Base-by-base conservation (phyloP, 92 coral and sea anemone species). In the Siderastrea radians region DNA sequence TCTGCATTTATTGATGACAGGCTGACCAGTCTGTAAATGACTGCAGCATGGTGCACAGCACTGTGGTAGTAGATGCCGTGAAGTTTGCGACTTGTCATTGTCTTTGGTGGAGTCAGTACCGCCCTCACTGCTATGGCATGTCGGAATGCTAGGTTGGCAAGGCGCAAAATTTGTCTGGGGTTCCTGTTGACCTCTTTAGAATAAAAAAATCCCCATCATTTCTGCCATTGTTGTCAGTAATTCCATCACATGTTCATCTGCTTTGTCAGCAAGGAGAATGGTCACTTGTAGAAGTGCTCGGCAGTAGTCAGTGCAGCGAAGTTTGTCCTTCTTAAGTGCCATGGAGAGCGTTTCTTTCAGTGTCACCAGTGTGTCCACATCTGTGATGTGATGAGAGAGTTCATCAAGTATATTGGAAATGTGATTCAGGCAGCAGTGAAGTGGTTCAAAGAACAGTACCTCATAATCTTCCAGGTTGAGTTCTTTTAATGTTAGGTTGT, bases 381-480 rank as follows among this genome's bases (percentile, higher is more conserved):
- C 38, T 26, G 38, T 26, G 38, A 26, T 26, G 38, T 26, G 38
- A 26, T 26, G 38, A 13, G 92, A 88, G 45, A 87, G 79, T 79
- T 87, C 90, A 11, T 78, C 66, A 12, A 79, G 59, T 19, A 79
- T 79, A 69, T 69, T 86, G 55, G 78, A 62, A 17, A 86, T 77
- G 68, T 86, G 90, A 60, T 86, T 86, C 90, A 77, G 78, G 10
- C 69, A 45, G 80, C 90, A 86, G 50, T 86, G 90, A 68, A 86
- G 46, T 46, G 90, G 48, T 61, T 86, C 85, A 69, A 86, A 86
- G 66, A 69, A 86, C 55, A 86, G 83, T 4, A 86, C 90, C 67
- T 86, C 90, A 78, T 86, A 86, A 2, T 26, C 1, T 19, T 86
- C 59, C 11, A 86, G 69, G 70, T 86, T 76, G 2, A 86, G 48